Conservation (phyloP, 2,888 invertebrate species). For the Oxytorus armatus region DNA sequence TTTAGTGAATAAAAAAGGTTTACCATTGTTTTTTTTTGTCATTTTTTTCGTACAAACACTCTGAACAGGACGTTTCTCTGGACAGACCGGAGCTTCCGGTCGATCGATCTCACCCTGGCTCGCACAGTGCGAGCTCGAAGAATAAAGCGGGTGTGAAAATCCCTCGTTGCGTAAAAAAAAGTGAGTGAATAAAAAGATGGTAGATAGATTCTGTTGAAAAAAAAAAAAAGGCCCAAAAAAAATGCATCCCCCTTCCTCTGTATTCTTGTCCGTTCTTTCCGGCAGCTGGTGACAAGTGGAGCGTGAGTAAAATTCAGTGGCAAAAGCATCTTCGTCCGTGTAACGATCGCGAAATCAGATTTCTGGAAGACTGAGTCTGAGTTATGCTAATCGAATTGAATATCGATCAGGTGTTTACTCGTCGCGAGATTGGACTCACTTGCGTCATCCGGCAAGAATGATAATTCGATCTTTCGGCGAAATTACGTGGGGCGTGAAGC, state of each 20-base stretch:
- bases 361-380: constrained; percentile 78
- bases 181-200: constrained; percentile 32
- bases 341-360: constrained; percentile 72
- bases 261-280: constrained; percentile 52
- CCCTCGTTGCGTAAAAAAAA: constrained; percentile 70
- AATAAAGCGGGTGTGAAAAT: constrained; percentile 75
- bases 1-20: neutral
- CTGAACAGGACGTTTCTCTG: constrained; percentile 4
- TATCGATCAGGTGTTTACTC: constrained; percentile 76
- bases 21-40: neutral
- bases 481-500: constrained; percentile 12
- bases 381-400: constrained; percentile 77
- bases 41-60: constrained; percentile 12
- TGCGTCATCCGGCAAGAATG: constrained; percentile 13
- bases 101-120: constrained; percentile 53
- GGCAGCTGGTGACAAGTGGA: constrained; percentile 77
- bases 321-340: constrained; percentile 4
- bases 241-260: constrained; percentile 29
- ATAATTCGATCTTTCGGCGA: constrained; percentile 45
- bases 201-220: constrained; percentile 9
- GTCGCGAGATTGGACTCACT: neutral
- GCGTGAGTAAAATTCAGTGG: constrained; percentile 69
- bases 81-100: constrained; percentile 62
- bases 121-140: constrained; percentile 34
- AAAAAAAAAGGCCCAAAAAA: constrained; percentile 55